Evolutionary conservation across 2,888 invertebrate species (phyloP), one percentile per base, ranked within the genome.

Genomic region (Philereme vetulata): DNA sequence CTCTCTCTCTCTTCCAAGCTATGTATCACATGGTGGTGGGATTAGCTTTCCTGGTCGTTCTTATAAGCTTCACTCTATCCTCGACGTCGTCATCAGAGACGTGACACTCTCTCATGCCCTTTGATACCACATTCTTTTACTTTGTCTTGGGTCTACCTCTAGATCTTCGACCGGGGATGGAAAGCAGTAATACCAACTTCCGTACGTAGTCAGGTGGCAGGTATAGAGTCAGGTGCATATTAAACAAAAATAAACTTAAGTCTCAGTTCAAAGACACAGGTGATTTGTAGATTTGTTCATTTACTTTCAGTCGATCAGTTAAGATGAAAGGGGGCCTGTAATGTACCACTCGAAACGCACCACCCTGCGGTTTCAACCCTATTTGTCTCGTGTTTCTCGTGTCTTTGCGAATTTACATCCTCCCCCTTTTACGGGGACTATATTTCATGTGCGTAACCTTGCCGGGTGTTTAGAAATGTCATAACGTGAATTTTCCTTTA

Each of bases 311-410:
- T 60, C 65, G 66, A 72, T 68, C 66, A 64, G 65, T 57, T 62
- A 50, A 67, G 66, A 69, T 68, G 62, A 68, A 70, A 70, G 60
- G 66, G 67, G 64, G 60, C 42, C 58, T 55, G 55, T 58, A 64
- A 64, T 64, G 58, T 64, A 64, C 60, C 64, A 60, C 62, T 61
- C 48, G 47, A 50, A 48, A 48, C 51, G 63, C 63, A 61, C 66
- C 70, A 64, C 67, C 67, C 66, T 72, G 74, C 69, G 74, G 74
- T 73, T 69, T 65, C 60, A 67, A 67, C 71, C 74, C 69, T 70
- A 66, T 76, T 72, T 71, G 70, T 66, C 71, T 67, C 64, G 54
- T 62, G 68, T 69, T 70, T 68, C 71, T 64, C 66, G 65, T 65
- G 67, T 71, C 72, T 67, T 69, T 67, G 49, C 63, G 61, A 68